Evolutionary conservation across 2,113 vertebrate genomes (phyloP), one percentile per base, ranked within the genome.

Genomic region (Odobenus rosmarus): DNA sequence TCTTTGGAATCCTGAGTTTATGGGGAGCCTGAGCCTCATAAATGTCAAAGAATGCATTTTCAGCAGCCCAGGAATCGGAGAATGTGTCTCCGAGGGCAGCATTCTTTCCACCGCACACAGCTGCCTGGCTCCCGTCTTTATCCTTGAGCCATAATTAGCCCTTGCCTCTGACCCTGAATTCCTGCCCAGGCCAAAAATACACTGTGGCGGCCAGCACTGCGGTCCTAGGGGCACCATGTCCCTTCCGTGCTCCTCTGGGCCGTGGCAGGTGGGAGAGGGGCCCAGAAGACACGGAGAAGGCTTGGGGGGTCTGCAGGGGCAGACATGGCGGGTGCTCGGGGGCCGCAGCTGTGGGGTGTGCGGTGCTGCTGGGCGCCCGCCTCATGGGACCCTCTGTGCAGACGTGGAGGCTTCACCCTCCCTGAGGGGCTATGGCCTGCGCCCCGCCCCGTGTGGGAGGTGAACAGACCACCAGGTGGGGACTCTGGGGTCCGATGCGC

Each of bases 1-100:
- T 69, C n/a, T 28, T 18, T 90, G 93, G 97, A 94, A 82, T 85
- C 91, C 69, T 46, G 76, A 55, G 85, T 72, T 96, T 90, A 76
- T 9, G 51, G 91, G 96, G 85, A 71, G 62, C 26, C 62, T 0
- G 51, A 7, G 91, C 62, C 91, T 90, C 93, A 28, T 82, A 76
- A 96, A 84, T 13, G 42, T 23, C 88, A 55, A 51, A 31, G 88
- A 93, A 83, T 26, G 61, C n/a, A 0, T 64, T 42, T 95, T 26
- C 16, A 9, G 94, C 62, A 19, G 79, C 72, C 93, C 28, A 1
- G 87, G 86, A 57, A n/a, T 28, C 0, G 5, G 96, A 81, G 53
- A 53, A 18, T 19, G 49, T 33, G 62, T 61, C 61, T 81, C 64
- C 0, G 42, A 3, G 71, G 84, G 51, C 67, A 1, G 33, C 18